Base-by-base conservation (phyloP, 1,140 invertebrate species). In the Zaprionus tsacasi region DNA sequence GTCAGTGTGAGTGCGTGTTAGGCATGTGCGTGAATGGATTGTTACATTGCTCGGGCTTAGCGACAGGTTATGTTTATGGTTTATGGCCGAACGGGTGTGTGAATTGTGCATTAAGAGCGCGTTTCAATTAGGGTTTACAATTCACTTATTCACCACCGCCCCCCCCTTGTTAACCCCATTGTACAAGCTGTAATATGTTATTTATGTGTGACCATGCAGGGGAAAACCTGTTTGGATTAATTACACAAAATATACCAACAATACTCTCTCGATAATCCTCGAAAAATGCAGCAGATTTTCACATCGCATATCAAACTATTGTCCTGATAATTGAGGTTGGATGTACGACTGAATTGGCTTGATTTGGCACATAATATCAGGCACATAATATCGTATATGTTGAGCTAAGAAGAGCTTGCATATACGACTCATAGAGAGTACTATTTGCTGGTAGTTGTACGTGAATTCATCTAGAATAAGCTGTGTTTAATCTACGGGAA, bases 11-110 rank as follows among this genome's bases (percentile, higher is more conserved):
- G 35, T 15, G 35, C 50, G 21, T 70, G 60, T n/a, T 57, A 25
- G 64, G 27, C n/a, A 61, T 67, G 33, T 50, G 21, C 50, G 21
- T 70, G 60, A 54, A 25, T 71, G 59, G 12, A 74, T 50, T 21
- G 45, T 25, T 25, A 38, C 48, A 56, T 54, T 45, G 64, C 48
- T 43, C 52, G 55, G 45, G 35, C 45, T 33, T 74, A 80, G 56
- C 58, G 40, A n/a, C 79, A 66, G 74, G 81, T 78, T 81, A 73
- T 81, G 55, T 78, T 74, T 69, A 73, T 69, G 75, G 71, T 56
- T 79, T 63, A 73, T 75, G 76, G 52, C 73, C 43, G 48, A 17
- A 15, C 40, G 3, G 40, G 7, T 69, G 52, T 69, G 52, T 70
- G 52, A 61, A 55, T 58, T 45, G 56, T 59, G 43, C 55, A 52